Conservation (phyloP, 2,113 vertebrate genomes). For the Gavialis gangeticus region DNA sequence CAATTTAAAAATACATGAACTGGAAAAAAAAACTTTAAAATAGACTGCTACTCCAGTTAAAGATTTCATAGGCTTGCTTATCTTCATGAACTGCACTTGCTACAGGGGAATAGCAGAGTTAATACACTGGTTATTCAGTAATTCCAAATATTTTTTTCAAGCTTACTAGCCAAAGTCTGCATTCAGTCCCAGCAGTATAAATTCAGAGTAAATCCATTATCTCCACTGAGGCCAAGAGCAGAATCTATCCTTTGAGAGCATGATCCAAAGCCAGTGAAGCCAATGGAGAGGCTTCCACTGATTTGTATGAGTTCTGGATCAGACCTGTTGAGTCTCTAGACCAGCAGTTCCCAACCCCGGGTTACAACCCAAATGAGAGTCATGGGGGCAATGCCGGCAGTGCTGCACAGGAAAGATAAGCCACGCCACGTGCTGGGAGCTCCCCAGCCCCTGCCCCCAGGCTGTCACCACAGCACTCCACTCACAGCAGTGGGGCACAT, state of each 20-base stretch:
- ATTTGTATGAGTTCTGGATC: background rate
- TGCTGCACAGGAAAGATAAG: no score
- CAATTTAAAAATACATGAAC: background rate
- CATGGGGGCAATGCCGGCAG: no score
- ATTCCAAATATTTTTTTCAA: background rate
- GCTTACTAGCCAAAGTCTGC: no score
- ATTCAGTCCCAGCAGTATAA: background rate
- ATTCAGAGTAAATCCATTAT: fast-evolving
- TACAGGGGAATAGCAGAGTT: background rate
- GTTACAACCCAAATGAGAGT: no score
- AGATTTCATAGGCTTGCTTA: background rate
- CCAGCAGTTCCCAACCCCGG: background rate
- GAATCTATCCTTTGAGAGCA: background rate
- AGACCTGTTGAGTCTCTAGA: background rate
- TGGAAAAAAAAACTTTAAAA: background rate
- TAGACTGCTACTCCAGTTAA: background rate
- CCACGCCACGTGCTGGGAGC: no score
- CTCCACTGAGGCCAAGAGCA: fast-evolving
- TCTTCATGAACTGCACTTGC: background rate
- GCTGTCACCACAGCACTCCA: no score
- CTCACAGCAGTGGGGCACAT: no score
- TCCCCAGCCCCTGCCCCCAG: no score
- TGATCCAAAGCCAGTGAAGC: background rate
- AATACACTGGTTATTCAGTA: fast-evolving
- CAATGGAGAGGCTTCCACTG: background rate